Evolutionary conservation across 1,140 invertebrate species (phyloP).

Genomic region (Scaptomyza montana): DNA sequence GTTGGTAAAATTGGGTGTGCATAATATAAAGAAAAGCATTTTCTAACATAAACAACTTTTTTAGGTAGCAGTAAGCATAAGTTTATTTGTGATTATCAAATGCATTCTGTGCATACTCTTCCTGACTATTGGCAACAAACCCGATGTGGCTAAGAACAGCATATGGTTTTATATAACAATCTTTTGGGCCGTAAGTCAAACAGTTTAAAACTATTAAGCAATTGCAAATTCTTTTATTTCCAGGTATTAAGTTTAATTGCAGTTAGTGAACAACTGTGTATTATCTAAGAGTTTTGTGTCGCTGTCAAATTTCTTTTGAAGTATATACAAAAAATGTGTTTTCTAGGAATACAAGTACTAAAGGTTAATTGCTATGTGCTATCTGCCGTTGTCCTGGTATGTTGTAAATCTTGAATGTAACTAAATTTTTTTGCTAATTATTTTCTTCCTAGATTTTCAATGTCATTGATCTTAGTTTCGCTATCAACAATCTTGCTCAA

Average conservation of each 20-base stretch:
- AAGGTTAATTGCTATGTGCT: neutral
- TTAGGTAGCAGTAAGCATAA: neutral
- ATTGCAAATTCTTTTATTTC: neutral
- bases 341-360: neutral
- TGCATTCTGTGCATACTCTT: neutral
- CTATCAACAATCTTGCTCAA: neutral
- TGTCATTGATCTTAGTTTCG: neutral
- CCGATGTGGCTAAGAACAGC: neutral
- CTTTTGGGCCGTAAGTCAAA: neutral
- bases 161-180: neutral
- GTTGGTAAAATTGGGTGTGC: neutral
- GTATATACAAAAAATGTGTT: constrained; percentile 10
- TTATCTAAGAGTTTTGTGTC: neutral
- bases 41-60: neutral
- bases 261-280: neutral
- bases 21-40: neutral
- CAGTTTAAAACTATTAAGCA: neutral
- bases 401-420: neutral
- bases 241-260: neutral
- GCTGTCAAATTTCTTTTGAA: neutral
- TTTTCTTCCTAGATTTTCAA: neutral
- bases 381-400: constrained; percentile 5
- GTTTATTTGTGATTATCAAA: neutral
- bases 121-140: neutral
- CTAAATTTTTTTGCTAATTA: neutral